Conservation (phyloP, 2,888 invertebrate species). For the Troides helena region DNA sequence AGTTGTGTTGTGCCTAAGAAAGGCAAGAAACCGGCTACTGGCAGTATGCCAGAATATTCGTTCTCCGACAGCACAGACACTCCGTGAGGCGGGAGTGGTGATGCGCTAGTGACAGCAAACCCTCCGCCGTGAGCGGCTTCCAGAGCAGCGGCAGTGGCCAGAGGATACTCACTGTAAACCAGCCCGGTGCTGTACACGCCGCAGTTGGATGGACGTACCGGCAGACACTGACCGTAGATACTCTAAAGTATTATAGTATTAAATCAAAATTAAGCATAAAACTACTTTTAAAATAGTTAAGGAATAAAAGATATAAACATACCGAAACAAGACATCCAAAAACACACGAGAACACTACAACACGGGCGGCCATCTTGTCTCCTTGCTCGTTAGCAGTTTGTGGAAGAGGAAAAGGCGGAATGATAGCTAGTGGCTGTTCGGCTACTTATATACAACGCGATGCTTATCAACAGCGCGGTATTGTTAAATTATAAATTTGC, state of each 20-base stretch:
- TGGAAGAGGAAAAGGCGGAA: neutral
- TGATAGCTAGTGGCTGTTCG: no score
- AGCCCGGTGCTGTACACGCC: neutral
- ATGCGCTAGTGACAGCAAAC: slow-evolving; percentile 16
- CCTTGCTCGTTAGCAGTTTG: neutral
- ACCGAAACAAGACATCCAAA: neutral
- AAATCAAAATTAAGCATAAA: neutral
- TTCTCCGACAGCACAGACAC: slow-evolving; percentile 37
- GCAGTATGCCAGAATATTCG: slow-evolving; percentile 39
- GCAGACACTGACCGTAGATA: neutral
- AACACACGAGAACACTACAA: neutral
- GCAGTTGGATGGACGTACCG: neutral
- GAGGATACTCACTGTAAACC: neutral
- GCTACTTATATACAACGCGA: no score
- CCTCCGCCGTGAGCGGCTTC: slow-evolving; percentile 16
- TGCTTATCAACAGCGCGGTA: no score
- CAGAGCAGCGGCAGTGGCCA: neutral
- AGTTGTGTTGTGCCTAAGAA: slow-evolving; percentile 36
- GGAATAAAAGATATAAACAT: neutral
- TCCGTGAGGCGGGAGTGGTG: slow-evolving; percentile 11
- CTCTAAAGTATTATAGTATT: slow-evolving; percentile 2
- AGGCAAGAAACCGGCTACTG: slow-evolving; percentile 37
- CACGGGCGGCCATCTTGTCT: neutral
- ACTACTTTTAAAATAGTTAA: neutral
- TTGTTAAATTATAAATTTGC: no score